Percentiles rank a stretch among this genome's conserved stretches.
These are phyloP conservation scores for Drosophila pseudotakahashii DNA, from an alignment of 2,888 invertebrate genomes.

Conservation along the genomic window DNA sequence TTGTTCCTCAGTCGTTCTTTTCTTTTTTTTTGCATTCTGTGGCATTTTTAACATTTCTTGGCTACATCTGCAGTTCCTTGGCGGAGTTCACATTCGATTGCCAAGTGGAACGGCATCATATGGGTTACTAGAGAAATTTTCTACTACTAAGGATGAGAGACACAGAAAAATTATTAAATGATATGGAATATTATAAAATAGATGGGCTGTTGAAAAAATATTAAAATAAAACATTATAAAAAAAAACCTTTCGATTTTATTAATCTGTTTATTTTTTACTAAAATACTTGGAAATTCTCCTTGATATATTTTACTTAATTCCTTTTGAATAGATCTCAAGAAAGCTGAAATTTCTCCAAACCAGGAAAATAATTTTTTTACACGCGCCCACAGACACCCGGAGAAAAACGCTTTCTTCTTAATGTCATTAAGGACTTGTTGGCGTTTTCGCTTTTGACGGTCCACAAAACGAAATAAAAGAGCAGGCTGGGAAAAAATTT, in stretches of 20 bases:
- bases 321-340: conserved; percentile 7
- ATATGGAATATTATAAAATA: no score
- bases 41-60: conserved; percentile 59
- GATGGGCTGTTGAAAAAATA: no score
- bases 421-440: conserved; percentile 60
- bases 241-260: no score
- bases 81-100: conserved; percentile 13
- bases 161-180: no score
- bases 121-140: conserved; percentile 11
- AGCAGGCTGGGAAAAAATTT: conserved; percentile 65
- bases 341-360: neutral
- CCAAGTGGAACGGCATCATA: conserved; percentile 23
- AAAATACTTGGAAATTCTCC: no score
- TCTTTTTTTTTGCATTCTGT: conserved; percentile 22
- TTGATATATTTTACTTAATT: no score
- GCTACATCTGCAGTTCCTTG: conserved; percentile 35
- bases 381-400: conserved; percentile 3
- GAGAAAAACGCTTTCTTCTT: conserved; percentile 36
- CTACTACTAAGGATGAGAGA: neutral
- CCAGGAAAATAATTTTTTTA: neutral
- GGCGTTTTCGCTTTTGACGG: conserved; percentile 63
- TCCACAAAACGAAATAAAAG: conserved; percentile 23
- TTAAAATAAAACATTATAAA: no score
- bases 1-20: conserved; percentile 15
- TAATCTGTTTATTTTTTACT: no score